Percentiles rank a stretch among this genome's conserved stretches.
Conservation (phyloP, 2,797 vertebrate species). For the Yasuhikotakia modesta region DNA sequence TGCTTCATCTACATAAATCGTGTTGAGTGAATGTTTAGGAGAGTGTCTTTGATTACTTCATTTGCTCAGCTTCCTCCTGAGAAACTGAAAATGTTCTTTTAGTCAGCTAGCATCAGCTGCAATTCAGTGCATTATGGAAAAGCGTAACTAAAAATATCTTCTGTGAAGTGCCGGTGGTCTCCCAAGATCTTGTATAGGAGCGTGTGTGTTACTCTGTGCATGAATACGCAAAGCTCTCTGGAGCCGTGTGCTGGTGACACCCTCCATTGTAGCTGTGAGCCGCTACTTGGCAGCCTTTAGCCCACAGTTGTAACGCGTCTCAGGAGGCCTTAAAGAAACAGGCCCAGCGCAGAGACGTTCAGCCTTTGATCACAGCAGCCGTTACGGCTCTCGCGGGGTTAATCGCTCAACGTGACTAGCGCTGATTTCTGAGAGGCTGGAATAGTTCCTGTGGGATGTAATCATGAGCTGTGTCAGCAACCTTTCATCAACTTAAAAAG, state of each 20-base stretch:
- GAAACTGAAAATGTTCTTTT: conserved; percentile 6
- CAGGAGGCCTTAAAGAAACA: conserved; percentile 44
- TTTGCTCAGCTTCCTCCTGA: not conserved
- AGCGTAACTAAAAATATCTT: conserved; percentile 19
- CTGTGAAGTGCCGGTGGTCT: conserved; percentile 23
- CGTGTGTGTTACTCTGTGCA: not conserved
- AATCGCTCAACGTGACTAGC: conserved; percentile 42
- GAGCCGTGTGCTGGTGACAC: conserved; percentile 30
- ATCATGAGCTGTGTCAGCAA: conserved; percentile 47
- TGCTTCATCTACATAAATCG: not conserved
- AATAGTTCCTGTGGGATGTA: conserved; percentile 45
- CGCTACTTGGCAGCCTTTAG: conserved; percentile 30
- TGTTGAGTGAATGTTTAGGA: not conserved
- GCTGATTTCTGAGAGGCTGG: conserved; percentile 45
- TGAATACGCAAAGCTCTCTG: conserved; percentile 33
- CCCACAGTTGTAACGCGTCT: conserved; percentile 14
- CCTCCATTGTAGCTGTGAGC: conserved; percentile 27
- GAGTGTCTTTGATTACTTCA: not conserved
- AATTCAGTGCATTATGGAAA: conserved; percentile 14
- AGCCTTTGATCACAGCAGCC: conserved; percentile 50
- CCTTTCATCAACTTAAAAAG: conserved; percentile 36
- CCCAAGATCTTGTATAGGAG: not conserved
- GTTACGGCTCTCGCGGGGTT: conserved; percentile 34
- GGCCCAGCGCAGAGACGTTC: not conserved
- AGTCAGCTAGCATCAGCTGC: not conserved